Evolutionary conservation across 2,888 invertebrate genomes (phyloP).

Genomic region (Apamea sordens): DNA sequence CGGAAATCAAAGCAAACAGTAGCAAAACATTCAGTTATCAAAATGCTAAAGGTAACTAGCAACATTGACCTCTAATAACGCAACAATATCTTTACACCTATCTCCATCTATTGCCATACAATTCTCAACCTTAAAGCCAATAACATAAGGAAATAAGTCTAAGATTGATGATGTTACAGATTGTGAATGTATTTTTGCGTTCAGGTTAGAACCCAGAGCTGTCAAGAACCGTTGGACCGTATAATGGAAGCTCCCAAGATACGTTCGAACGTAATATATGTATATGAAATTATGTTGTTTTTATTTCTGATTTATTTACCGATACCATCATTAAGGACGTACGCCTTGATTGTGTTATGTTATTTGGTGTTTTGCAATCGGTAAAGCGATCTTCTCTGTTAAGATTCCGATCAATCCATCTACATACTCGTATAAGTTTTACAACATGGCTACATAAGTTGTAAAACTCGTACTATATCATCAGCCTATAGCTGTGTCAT

Average conservation of each 20-base stretch:
- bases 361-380: conserved; percentile 22
- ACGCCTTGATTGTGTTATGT: conserved; percentile 33
- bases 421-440: not conserved
- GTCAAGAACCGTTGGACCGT: conserved; percentile 76
- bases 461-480: not conserved
- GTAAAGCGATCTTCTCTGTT: not conserved
- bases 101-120: not conserved
- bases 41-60: conserved; percentile 69
- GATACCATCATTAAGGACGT: conserved; percentile 26
- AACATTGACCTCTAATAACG: conserved; percentile 68
- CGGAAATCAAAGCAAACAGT: conserved; percentile 67
- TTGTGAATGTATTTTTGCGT: conserved; percentile 49
- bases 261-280: conserved; percentile 69
- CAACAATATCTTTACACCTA: conserved; percentile 26
- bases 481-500: not conserved
- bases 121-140: conserved; percentile 39
- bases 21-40: conserved; percentile 70
- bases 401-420: conserved; percentile 1
- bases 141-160: not conserved
- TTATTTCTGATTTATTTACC: conserved; percentile 46
- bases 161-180: conserved; percentile 20
- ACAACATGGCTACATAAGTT: not conserved
- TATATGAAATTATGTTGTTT: conserved; percentile 47
- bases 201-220: conserved; percentile 68
- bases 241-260: conserved; percentile 81